Percentiles rank a stretch among this genome's conserved stretches.
phyloP scores from a whole-genome alignment of 2,797 vertebrate genomes.

The Labroides dimidiatus region DNA sequence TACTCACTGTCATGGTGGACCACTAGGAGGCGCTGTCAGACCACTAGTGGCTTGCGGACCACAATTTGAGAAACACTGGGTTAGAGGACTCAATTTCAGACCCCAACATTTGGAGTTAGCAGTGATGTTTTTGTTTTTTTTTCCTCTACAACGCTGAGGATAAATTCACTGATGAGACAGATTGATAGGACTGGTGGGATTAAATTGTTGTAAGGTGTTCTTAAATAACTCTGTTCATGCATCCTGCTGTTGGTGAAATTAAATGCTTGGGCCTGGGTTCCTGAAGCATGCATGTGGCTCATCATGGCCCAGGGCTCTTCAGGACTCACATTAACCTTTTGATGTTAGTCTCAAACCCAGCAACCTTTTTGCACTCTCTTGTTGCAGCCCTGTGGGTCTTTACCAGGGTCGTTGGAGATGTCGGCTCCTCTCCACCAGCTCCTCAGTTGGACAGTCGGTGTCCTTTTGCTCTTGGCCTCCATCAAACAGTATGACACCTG shows the following conservation, averaged over 20 bases:
- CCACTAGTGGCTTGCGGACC: too few relatives aligned
- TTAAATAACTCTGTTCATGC: conserved; percentile 8
- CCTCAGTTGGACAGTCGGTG: too few relatives aligned
- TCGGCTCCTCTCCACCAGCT: conserved; percentile 11
- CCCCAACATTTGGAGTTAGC: too few relatives aligned
- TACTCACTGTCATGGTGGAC: too few relatives aligned
- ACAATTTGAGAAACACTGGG: too few relatives aligned
- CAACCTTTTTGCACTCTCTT: conserved; percentile 30
- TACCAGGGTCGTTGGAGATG: conserved; percentile 24
- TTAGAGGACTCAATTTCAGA: too few relatives aligned
- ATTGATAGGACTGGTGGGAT: neutral
- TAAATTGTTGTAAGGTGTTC: neutral
- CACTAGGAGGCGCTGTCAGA: too few relatives aligned
- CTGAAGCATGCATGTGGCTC: conserved; percentile 10
- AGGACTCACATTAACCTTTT: conserved; percentile 59
- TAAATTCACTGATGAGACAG: conserved; percentile 1
- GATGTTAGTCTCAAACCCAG: conserved; percentile 44
- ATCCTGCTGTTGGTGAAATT: conserved; percentile 20
- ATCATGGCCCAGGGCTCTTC: conserved; percentile 19
- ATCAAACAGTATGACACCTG: conserved; percentile 8
- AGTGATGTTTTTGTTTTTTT: too few relatives aligned
- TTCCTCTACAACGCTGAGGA: too few relatives aligned
- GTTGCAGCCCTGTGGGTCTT: conserved; percentile 25
- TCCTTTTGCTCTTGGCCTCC: conserved; percentile 21
- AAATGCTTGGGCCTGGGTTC: conserved; percentile 1